Evolutionary conservation across 2,113 vertebrate species (phyloP), one percentile per base, ranked within the genome.

Genomic region (Hippocampus comes): DNA sequence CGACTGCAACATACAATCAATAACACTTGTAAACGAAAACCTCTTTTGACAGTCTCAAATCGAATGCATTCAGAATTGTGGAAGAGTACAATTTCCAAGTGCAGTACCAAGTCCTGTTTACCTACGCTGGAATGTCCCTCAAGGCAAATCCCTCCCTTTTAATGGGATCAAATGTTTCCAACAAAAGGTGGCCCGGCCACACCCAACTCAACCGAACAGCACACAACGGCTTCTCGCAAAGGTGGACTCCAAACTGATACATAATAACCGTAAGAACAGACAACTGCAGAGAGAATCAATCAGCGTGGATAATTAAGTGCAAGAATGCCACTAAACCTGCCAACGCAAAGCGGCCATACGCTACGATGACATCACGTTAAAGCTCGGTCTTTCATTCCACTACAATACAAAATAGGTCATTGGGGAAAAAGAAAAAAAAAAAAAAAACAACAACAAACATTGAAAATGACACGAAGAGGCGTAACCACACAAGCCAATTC

Each of bases 131-230:
- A 59, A 61, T 27, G 25, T 30, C 27, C 59, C 59, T 30, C 14
- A 60, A 30, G 25, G 27, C 7, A 46, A 66, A 43, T 4, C 42
- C 18, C 11, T 46, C 48, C 8, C 4, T 67, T 61, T 23, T 71
- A 30, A 68, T 53, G 53, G 25, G 63, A 70, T 75, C 48, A 69
- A 67, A 72, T 65, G 27, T 67, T 18, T 23, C 41, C 60, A 76
- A 74, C 61, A 70, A 66, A 82, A 30, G 66, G 2, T 25, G 25
- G 25, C 30, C 73, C 21, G n/a, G 25, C 30, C 75, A 79, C 76
- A 65, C 70, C 63, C 59, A 42, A 14, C 38, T 68, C 27, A 73
- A 51, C 78, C 60, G 48, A 57, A 82, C 63, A 69, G 34, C 38
- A 34, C 73, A 60, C 21, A 64, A 81, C 30, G 38, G 65, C 49